Evolutionary conservation across 1,140 invertebrate genomes (phyloP), one percentile per base, ranked within the genome.

Genomic region (Zeugodacus cucurbitae): DNA sequence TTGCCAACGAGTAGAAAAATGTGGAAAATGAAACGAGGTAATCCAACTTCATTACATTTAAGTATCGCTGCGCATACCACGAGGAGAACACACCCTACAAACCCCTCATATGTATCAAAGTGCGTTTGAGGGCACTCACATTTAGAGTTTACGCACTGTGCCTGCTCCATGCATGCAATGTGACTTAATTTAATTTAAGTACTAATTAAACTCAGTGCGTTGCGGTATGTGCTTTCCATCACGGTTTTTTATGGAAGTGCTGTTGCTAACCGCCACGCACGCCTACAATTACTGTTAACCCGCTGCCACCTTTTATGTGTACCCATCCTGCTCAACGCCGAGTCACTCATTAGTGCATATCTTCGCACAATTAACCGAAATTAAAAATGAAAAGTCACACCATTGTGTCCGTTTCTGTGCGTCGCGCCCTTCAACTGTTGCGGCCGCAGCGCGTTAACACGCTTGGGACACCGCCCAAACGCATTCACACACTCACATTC

Each of bases 11-110:
- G 22, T 1, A 67, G 3, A 10, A 70, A 1, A 74, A 74, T 6
- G 4, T 22, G 6, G 1, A 2, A 32, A 22, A 37, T 74, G 17
- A 14, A 22, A 32, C 67, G 41, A 82, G 41, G 11, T 26, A 82
- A 82, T 82, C 22, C 74, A 82, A 48, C 41, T 82, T 82, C 41
- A 82, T 82, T 82, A 82, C 20, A 82, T 82, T 82, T 82, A 48
- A 82, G 41, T 54, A 82, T n/a, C n/a, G 8, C 74, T 26, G 44
- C 14, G 44, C 74, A 41, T 48, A n/a, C 14, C n/a, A 17, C 48
- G n/a, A 48, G n/a, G n/a, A 29, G 41, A 82, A 48, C 74, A 82
- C 70, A 41, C 70, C 70, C 22, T 74, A 26, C 67, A 74, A 67
- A 67, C 29, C 26, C 29, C n/a, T n/a, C 3, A 62, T 62, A 29